Percentiles rank a stretch among this genome's conserved stretches.
Evolutionary conservation across 1,140 invertebrate species (phyloP).

Genomic region (Atta colombica): DNA sequence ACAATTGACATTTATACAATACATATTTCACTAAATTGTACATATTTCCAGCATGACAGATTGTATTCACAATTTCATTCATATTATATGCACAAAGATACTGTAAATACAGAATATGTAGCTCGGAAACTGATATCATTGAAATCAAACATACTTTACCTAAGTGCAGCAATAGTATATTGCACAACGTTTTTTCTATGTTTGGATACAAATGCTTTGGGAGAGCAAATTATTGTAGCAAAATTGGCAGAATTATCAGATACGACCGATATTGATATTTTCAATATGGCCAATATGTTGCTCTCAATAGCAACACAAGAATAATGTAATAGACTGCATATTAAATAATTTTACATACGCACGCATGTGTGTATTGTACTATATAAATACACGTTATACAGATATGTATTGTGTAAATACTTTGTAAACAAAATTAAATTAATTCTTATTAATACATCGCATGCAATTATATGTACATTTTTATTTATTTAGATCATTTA

Average conservation of each 20-base stretch:
- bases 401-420: no score
- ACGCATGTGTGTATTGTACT: background rate
- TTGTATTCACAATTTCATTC: conserved; percentile 55
- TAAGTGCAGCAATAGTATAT: conserved; percentile 62
- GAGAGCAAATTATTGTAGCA: conserved; percentile 17
- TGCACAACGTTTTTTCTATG: conserved; percentile 60
- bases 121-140: conserved; percentile 40
- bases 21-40: background rate
- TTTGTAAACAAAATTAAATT: no score
- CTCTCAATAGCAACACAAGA: conserved; percentile 24
- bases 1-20: background rate
- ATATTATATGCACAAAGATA: background rate
- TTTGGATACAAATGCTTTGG: background rate
- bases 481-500: background rate
- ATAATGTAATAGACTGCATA: background rate
- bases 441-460: no score
- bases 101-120: background rate
- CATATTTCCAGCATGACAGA: conserved; percentile 56
- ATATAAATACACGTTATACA: background rate
- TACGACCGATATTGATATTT: conserved; percentile 46
- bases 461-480: no score
- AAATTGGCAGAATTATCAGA: conserved; percentile 66
- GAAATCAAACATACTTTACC: conserved; percentile 56
- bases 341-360: background rate
- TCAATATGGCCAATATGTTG: conserved; percentile 62